Conservation (phyloP, 2,888 invertebrate genomes). For the Synanthedon tipuliformis region DNA sequence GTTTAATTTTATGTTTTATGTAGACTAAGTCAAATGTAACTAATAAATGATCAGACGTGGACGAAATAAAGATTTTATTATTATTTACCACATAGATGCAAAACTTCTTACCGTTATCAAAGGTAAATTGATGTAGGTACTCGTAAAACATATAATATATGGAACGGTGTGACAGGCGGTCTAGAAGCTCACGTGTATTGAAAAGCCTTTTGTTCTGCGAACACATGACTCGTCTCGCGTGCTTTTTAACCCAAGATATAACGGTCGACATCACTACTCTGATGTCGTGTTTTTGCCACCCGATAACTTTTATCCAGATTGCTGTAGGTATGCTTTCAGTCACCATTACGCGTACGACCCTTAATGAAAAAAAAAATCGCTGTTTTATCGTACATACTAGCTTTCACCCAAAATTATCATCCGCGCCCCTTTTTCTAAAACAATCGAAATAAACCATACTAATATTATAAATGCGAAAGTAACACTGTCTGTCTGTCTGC, state of each 20-base stretch:
- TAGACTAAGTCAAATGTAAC: no score
- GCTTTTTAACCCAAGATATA: neutral
- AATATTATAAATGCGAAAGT: no score
- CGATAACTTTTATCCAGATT: neutral
- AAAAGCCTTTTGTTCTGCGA: conserved; percentile 31
- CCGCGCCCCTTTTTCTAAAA: no score
- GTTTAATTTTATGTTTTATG: neutral
- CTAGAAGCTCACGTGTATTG: conserved; percentile 21
- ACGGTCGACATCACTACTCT: neutral
- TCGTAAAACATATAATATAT: neutral
- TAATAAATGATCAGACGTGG: no score
- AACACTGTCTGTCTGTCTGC: no score
- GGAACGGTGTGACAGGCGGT: conserved; percentile 21
- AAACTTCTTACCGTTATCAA: no score
- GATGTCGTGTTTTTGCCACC: neutral
- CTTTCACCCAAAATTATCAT: no score
- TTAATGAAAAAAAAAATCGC: no score
- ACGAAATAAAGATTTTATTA: neutral
- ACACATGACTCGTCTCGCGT: neutral
- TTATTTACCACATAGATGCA: neutral
- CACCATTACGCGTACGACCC: no score
- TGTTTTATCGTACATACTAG: no score
- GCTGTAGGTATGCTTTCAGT: neutral
- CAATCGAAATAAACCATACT: no score
- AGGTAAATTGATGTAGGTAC: no score